phyloP scores from a whole-genome alignment of 2,888 invertebrate species.

The Campoplex nolae region DNA sequence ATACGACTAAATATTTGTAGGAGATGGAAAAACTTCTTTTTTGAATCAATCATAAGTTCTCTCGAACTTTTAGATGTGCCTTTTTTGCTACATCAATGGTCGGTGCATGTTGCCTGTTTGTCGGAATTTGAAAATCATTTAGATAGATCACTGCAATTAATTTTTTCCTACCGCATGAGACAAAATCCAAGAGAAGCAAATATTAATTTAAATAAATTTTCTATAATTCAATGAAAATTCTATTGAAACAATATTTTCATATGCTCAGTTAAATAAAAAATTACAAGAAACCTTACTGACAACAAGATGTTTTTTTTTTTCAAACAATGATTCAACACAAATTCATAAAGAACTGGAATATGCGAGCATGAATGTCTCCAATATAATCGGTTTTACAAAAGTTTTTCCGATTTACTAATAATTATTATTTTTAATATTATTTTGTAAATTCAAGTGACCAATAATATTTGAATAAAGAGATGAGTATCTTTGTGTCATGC shows the following conservation, averaged over 20 bases:
- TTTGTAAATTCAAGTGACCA: neutral
- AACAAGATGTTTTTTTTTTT: neutral
- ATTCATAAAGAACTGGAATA: neutral
- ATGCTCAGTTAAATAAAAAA: neutral
- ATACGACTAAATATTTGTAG: too few species aligned
- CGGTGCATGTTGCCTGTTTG: too few species aligned
- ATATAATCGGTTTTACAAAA: neutral
- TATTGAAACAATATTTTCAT: neutral
- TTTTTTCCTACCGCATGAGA: too few species aligned
- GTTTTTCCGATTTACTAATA: neutral
- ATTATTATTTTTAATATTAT: neutral
- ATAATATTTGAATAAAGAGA: constrained; percentile 1
- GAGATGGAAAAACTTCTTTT: too few species aligned
- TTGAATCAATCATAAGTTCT: too few species aligned
- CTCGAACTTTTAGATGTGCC: too few species aligned
- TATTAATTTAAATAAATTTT: too few species aligned
- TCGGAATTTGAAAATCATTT: too few species aligned
- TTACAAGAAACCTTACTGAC: neutral
- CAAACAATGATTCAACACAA: neutral
- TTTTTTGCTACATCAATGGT: too few species aligned
- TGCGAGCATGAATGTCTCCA: neutral
- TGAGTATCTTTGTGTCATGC: neutral
- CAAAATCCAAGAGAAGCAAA: too few species aligned
- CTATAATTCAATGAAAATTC: too few species aligned
- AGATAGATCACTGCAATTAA: too few species aligned